Evolutionary conservation across 2,888 invertebrate species (phyloP), one percentile per base, ranked within the genome.

Genomic region (Gibbula magus): DNA sequence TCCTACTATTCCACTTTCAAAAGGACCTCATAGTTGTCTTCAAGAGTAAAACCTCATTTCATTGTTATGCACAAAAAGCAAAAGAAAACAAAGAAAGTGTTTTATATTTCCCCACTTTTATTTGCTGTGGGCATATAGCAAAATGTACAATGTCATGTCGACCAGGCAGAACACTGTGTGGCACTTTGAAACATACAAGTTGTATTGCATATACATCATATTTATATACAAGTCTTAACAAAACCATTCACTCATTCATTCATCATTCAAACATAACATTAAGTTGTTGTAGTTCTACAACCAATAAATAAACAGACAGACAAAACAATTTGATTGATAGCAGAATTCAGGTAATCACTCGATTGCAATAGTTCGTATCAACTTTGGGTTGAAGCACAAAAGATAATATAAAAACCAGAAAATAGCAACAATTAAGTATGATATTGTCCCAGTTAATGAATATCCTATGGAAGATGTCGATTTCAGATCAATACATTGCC

Each of bases 81-180:
- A 45, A 45, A 45, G 13, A 45, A 45, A 45, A 45, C 45, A 45
- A 45, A 45, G 45, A 45, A 45, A 45, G 16, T 70, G 4, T 10
- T n/a, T 32, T 70, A 70, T 70, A 70, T 39, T 39, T 70, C 35
- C 70, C 70, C 39, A 35, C 39, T 35, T 70, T 70, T 70, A 39
- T 32, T 70, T 70, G 70, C 32, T 35, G 70, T 32, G 18, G 45
- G 45, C 45, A 45, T 45, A 45, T 20, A 70, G 32, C 29, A 35
- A 70, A 70, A 70, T 70, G 70, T 70, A 70, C 70, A 70, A 16
- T 70, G 70, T 61, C 61, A 61, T 61, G 70, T n/a, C 18, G 20
- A 7, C 35, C 29, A 32, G 5, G 5, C 8, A 10, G 70, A 70
- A 70, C 70, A 70, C 70, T 0, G 16, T 39, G 39, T 70, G 70